Percentiles rank a stretch among this genome's conserved stretches.
These are phyloP conservation scores for Cyanoderma ruficeps DNA, from an alignment of 2,113 vertebrate genomes.

Conservation along the genomic window DNA sequence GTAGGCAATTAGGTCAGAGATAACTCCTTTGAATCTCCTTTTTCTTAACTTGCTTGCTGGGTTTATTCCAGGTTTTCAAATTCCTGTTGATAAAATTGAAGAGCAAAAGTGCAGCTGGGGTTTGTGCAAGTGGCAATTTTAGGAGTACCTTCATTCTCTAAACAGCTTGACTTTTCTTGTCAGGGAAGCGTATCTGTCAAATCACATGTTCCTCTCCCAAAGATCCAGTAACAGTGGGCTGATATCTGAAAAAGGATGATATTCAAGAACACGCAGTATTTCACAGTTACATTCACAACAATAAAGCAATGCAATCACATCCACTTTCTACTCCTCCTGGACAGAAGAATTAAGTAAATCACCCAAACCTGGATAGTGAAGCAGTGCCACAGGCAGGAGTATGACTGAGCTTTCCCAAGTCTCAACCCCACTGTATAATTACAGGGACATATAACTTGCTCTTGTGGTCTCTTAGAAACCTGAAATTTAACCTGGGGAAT, in stretches of 20 bases:
- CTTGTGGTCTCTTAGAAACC: accelerated
- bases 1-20: background rate
- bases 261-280: background rate
- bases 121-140: constrained; percentile 28
- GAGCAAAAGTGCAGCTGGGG: background rate
- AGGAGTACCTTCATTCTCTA: constrained; percentile 17
- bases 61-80: constrained; percentile 42
- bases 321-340: background rate
- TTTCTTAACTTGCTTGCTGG: constrained; percentile 6
- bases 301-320: background rate
- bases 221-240: background rate
- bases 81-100: constrained; percentile 36
- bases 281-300: background rate
- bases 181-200: background rate
- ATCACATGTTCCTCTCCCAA: background rate
- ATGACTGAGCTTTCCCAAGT: background rate
- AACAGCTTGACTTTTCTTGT: constrained; percentile 10
- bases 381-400: background rate
- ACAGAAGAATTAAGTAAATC: background rate
- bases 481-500: background rate
- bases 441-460: background rate
- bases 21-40: background rate
- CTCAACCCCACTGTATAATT: background rate
- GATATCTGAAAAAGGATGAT: background rate
- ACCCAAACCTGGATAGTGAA: accelerated